These are phyloP conservation scores for Ostrea edulis DNA, from an alignment of 1,140 invertebrate species.

Conservation along the genomic window DNA sequence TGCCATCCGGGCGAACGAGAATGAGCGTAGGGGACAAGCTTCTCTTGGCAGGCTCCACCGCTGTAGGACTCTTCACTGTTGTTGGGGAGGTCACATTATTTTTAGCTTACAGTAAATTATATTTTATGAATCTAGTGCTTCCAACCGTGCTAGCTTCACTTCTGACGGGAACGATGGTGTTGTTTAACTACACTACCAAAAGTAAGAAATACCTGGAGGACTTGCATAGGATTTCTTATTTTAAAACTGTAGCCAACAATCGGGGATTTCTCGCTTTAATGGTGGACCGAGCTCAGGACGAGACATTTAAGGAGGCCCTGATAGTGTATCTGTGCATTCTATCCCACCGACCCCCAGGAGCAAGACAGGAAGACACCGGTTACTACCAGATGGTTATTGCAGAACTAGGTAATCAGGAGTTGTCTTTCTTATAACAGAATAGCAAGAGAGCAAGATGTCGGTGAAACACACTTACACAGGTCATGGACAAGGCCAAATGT, in stretches of 20 bases:
- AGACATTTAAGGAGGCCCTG: conserved; percentile 76
- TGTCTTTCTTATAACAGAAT: background rate
- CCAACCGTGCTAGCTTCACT: background rate
- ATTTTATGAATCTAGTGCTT: conserved; percentile 22
- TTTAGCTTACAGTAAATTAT: conserved; percentile 58
- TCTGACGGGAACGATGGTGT: background rate
- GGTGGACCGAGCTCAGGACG: conserved; percentile 77
- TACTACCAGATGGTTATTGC: conserved; percentile 55
- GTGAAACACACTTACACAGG: too few relatives aligned
- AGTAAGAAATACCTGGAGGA: conserved; percentile 73
- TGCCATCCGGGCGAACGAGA: conserved; percentile 75
- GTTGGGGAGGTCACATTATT: conserved; percentile 70
- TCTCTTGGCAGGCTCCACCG: conserved; percentile 62
- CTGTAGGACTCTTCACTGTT: conserved; percentile 64
- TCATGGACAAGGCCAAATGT: too few relatives aligned
- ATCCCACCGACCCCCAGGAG: conserved; percentile 62
- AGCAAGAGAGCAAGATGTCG: too few relatives aligned
- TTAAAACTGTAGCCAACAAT: conserved; percentile 78
- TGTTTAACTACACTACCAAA: conserved; percentile 68
- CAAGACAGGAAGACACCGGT: conserved; percentile 43
- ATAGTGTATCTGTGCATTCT: conserved; percentile 75
- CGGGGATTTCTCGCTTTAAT: conserved; percentile 73
- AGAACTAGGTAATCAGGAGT: conserved; percentile 65
- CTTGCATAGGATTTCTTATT: conserved; percentile 73
- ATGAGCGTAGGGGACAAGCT: conserved; percentile 71